phyloP scores from a whole-genome alignment of 2,113 vertebrate species.

The Psophia crepitans region DNA sequence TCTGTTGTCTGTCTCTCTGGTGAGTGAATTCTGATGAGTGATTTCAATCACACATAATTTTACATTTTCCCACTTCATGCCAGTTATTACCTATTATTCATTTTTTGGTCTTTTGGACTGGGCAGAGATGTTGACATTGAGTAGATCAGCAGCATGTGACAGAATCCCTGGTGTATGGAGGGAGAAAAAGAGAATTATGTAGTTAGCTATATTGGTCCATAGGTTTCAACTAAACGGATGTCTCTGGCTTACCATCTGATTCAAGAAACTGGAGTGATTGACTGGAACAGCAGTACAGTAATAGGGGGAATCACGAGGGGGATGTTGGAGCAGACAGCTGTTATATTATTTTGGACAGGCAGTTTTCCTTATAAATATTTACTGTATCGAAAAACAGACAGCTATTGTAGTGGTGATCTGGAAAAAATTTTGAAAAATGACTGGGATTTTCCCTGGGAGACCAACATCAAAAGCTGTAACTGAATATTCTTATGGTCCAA shows the following conservation, averaged over 20 bases:
- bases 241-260: slow-evolving; percentile 67
- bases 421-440: slow-evolving; percentile 39
- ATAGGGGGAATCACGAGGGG: slow-evolving; percentile 29
- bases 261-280: slow-evolving; percentile 45
- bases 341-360: slow-evolving; percentile 13
- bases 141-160: not conserved
- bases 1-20: not conserved
- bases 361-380: slow-evolving; percentile 64
- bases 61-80: not conserved
- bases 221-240: slow-evolving; percentile 71
- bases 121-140: not conserved
- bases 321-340: slow-evolving; percentile 33
- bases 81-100: not conserved
- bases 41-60: not conserved
- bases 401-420: slow-evolving; percentile 31
- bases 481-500: slow-evolving; percentile 25
- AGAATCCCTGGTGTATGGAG: not conserved
- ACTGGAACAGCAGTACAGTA: slow-evolving; percentile 62
- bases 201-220: slow-evolving; percentile 35
- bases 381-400: slow-evolving; percentile 59
- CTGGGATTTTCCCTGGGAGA: slow-evolving; percentile 32
- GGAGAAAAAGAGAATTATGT: slow-evolving; percentile 57
- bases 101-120: not conserved
- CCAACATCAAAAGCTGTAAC: slow-evolving; percentile 42
- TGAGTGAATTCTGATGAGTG: too few relatives aligned